phyloP scores from a whole-genome alignment of 2,113 vertebrate species.

The Microtus ochrogaster region DNA sequence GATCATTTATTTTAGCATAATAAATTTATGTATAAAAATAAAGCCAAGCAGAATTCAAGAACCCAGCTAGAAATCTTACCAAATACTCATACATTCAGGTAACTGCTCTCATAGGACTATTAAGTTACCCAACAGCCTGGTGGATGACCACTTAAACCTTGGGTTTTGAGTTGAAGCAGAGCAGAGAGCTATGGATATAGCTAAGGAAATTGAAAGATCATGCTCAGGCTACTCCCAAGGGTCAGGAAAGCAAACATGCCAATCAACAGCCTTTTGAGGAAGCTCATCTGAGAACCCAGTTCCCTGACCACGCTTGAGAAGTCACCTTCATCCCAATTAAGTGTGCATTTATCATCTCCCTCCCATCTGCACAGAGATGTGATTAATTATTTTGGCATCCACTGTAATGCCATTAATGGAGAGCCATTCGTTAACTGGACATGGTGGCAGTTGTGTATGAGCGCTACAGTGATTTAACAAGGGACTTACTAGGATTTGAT shows the following conservation, averaged over 20 bases:
- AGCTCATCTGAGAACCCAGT: background rate
- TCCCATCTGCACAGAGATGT: background rate
- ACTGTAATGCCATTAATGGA: constrained; percentile 57
- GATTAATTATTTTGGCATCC: constrained; percentile 67
- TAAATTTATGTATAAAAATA: constrained; percentile 32
- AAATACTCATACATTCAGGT: constrained; percentile 32
- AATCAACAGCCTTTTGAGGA: constrained; percentile 38
- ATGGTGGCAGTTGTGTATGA: background rate
- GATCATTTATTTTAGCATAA: constrained; percentile 51
- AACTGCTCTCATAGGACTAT: constrained; percentile 59
- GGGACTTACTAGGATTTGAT: constrained; percentile 63
- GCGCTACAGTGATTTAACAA: constrained; percentile 44
- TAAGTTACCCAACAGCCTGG: background rate
- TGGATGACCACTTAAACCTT: background rate
- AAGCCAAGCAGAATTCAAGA: constrained; percentile 57
- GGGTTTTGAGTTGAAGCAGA: constrained; percentile 29
- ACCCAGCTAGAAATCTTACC: constrained; percentile 36
- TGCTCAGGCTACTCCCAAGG: background rate
- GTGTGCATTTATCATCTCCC: constrained; percentile 19
- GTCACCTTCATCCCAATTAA: constrained; percentile 38
- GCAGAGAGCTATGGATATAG: background rate
- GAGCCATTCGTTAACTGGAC: constrained; percentile 51
- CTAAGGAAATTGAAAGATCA: background rate
- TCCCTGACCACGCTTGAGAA: background rate
- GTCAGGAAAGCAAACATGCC: constrained; percentile 8